These are phyloP conservation scores for Carabus problematicus DNA, from an alignment of 2,888 invertebrate genomes.

Conservation along the genomic window DNA sequence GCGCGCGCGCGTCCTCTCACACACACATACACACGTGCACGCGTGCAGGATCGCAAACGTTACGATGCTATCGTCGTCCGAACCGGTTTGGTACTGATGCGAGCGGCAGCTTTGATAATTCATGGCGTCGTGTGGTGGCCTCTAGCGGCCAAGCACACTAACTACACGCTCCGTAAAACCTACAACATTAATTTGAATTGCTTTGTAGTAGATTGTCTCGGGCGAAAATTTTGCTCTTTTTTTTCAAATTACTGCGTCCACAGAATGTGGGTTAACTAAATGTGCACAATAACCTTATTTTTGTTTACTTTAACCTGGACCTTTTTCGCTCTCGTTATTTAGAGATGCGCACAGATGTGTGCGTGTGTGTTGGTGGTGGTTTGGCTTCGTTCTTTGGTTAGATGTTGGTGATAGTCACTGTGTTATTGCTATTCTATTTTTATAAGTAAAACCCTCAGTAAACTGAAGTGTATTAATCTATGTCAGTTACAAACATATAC, in stretches of 20 bases:
- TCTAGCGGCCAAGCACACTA: constrained; percentile 10
- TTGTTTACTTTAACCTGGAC: constrained; percentile 11
- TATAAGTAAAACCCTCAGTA: too few relatives aligned
- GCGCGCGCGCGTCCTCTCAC: background rate
- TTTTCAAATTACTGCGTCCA: constrained; percentile 25
- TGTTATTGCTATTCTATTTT: too few relatives aligned
- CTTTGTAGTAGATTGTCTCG: constrained; percentile 29
- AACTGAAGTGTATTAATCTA: too few relatives aligned
- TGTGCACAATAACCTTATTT: constrained; percentile 28
- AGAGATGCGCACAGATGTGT: background rate
- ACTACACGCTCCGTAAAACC: constrained; percentile 31
- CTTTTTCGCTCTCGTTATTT: constrained; percentile 4
- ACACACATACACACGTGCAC: background rate
- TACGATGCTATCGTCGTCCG: constrained; percentile 28
- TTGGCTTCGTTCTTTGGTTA: too few relatives aligned
- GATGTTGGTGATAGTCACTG: too few relatives aligned
- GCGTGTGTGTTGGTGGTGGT: background rate
- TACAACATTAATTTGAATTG: constrained; percentile 35
- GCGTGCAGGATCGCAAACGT: background rate
- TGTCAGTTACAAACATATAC: too few relatives aligned
- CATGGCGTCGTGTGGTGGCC: constrained; percentile 23
- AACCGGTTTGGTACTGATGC: constrained; percentile 27
- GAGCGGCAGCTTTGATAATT: constrained; percentile 18
- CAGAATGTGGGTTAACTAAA: constrained; percentile 16
- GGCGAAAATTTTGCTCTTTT: constrained; percentile 25